phyloP scores from a whole-genome alignment of 1,140 invertebrate genomes.

The Coptotermes formosanus region DNA sequence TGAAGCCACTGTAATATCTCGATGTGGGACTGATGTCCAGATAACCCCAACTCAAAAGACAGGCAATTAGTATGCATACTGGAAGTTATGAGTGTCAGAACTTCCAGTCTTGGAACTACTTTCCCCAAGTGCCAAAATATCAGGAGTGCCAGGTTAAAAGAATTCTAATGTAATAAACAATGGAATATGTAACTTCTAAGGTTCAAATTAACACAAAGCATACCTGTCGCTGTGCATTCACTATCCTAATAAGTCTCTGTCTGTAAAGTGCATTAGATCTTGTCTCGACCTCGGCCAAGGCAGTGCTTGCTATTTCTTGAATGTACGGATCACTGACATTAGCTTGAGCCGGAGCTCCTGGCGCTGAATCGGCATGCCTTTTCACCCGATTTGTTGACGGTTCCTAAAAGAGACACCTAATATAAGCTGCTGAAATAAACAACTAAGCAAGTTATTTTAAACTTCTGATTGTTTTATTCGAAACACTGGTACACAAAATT shows the following conservation, averaged over 20 bases:
- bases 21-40: too few species aligned
- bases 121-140: too few species aligned
- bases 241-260: constrained; percentile 33
- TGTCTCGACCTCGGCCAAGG: constrained; percentile 35
- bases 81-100: too few species aligned
- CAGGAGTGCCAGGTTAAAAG: too few species aligned
- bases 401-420: neutral
- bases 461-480: too few species aligned
- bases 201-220: neutral
- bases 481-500: too few species aligned
- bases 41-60: too few species aligned
- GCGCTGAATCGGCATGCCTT: neutral
- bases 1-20: too few species aligned
- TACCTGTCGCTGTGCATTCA: constrained; percentile 24
- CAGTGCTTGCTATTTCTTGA: constrained; percentile 25
- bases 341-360: neutral
- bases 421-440: neutral
- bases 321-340: constrained; percentile 24
- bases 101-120: too few species aligned
- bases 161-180: neutral
- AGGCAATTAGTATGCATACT: too few species aligned
- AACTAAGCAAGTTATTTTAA: neutral
- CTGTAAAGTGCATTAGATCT: constrained; percentile 38
- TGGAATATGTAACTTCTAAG: neutral
- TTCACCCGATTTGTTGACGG: neutral